Conservation (phyloP, 1,140 invertebrate species). For the Zaprionus tsacasi region DNA sequence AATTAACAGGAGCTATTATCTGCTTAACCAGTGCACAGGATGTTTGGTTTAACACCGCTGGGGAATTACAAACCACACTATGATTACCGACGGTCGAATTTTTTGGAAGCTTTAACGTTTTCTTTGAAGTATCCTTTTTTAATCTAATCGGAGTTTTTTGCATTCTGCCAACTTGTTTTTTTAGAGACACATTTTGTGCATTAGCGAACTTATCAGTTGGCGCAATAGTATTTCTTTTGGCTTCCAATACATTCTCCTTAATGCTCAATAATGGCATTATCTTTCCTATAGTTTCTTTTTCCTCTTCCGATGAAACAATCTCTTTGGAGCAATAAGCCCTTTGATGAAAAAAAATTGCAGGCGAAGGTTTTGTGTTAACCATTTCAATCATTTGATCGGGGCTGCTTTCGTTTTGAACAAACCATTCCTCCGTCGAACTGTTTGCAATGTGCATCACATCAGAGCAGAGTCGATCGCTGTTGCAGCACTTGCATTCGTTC, state of each 20-base stretch:
- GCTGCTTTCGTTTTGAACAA: slow-evolving; percentile 61
- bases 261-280: background rate
- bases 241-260: background rate
- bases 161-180: background rate
- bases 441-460: slow-evolving; percentile 65
- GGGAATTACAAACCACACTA: slow-evolving; percentile 68
- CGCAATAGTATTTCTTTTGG: background rate
- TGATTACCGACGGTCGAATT: slow-evolving; percentile 45
- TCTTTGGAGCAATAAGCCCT: background rate
- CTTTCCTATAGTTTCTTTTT: background rate
- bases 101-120: background rate
- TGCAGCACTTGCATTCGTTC: slow-evolving; percentile 67
- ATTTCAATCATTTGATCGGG: slow-evolving; percentile 12
- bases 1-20: too few relatives aligned
- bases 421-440: slow-evolving; percentile 72
- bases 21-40: background rate
- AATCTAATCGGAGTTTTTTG: slow-evolving; percentile 20
- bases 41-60: slow-evolving; percentile 50
- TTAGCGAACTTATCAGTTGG: background rate
- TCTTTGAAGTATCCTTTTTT: background rate
- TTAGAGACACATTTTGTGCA: background rate
- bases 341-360: background rate
- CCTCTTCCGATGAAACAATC: background rate
- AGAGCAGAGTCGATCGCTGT: slow-evolving; percentile 51
- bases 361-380: background rate